Base-by-base conservation (phyloP, 1,140 invertebrate species). In the Pseudachorutes palmiensis region DNA sequence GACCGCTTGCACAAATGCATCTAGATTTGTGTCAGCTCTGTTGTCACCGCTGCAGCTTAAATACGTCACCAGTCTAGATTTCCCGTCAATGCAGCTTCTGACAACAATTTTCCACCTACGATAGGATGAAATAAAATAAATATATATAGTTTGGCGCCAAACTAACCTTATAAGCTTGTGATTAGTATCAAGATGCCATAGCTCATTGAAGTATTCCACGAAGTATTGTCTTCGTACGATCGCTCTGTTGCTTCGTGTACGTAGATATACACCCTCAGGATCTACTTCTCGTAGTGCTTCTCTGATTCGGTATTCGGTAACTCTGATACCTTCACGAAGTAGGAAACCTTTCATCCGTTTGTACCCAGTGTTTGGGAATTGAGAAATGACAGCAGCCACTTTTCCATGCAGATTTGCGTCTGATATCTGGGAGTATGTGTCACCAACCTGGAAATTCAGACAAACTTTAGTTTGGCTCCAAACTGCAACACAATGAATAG, bases 161-260 rank as follows among this genome's bases (percentile, higher is more conserved):
- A 3, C 19, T 22, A 49, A 66, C 68, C 68, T 57, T 0, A 57
- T 64, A 12, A 70, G n/a, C 49, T 70, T 70, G 57, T 62, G 30
- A 28, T 70, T 65, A 0, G 62, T 64, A 22, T 70, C 68, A 1
- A 70, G 19, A n/a, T 70, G 68, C 68, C 68, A 70, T 24, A 70
- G 33, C 1, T 66, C 31, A 32, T 65, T 70, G 16, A 55, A 55
- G 30, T 70, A 70, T n/a, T 14, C 0, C 9, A 70, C 64, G 31
- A 58, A 66, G 51, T 70, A 70, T 22, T 55, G 0, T 12, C 68
- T n/a, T 1, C 68, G 28, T 2, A 55, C 33, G 26, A 70, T 70
- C 16, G 65, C 62, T 33, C 68, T 57, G 26, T 70, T 70, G 19
- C 31, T 33, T 0, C 9, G 1, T n/a, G 1, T 65, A 57, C 68